These are phyloP conservation scores for Pantherophis alleghaniensis DNA, from an alignment of 2,797 vertebrate species.

Conservation along the genomic window DNA sequence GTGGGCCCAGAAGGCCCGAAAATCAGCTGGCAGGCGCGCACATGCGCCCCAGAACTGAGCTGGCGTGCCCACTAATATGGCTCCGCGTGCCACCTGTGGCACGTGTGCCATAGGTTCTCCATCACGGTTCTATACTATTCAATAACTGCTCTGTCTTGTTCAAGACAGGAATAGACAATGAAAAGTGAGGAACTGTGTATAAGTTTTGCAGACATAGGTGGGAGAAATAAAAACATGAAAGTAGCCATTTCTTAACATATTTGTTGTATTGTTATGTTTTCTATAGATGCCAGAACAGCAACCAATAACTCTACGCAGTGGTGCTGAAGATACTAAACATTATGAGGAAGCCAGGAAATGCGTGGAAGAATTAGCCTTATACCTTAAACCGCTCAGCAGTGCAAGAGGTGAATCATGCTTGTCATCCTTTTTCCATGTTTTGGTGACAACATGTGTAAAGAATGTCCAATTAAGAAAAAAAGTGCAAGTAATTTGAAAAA, in stretches of 20 bases:
- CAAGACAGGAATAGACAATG: neutral
- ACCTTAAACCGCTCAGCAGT: constrained; percentile 98
- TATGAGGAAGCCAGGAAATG: constrained; percentile 97
- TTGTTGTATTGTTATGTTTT: constrained; percentile 23
- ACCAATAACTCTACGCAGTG: constrained; percentile 90
- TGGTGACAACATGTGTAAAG: neutral
- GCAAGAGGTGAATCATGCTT: constrained; percentile 81
- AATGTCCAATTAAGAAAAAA: neutral
- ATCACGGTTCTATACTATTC: too few relatives aligned
- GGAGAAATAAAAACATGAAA: constrained; percentile 20
- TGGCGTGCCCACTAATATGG: too few relatives aligned
- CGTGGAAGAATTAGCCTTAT: constrained; percentile 96
- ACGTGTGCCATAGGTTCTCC: too few relatives aligned
- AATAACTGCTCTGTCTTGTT: neutral
- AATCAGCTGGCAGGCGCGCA: too few relatives aligned
- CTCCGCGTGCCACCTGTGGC: too few relatives aligned
- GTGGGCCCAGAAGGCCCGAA: too few relatives aligned
- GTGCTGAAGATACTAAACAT: constrained; percentile 94
- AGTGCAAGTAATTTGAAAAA: neutral
- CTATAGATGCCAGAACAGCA: constrained; percentile 92
- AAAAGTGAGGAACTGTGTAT: neutral
- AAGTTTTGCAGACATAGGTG: neutral
- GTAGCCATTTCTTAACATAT: neutral
- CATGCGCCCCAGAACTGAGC: too few relatives aligned
- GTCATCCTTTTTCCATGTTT: neutral